These are phyloP conservation scores for Chaetorhynchus papuensis DNA, from an alignment of 2,113 vertebrate genomes.

Conservation along the genomic window DNA sequence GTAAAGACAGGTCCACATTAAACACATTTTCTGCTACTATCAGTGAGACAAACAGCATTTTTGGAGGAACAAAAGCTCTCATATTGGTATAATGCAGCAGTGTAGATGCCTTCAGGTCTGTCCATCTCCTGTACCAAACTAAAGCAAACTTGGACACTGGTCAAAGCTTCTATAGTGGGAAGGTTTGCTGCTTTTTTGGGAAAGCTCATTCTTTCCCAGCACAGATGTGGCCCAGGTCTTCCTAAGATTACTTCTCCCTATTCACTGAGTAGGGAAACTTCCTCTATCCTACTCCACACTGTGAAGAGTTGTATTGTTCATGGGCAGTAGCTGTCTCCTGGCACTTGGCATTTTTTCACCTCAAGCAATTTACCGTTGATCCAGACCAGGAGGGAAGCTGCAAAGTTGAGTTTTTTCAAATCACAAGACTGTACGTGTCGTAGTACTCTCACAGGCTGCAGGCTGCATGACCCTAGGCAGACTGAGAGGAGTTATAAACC, in stretches of 20 bases:
- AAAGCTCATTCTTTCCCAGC: neutral
- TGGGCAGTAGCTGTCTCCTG: neutral
- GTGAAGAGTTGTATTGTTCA: neutral
- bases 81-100: neutral
- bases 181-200: neutral
- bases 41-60: neutral
- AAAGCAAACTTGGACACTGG: neutral
- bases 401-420: neutral
- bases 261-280: neutral
- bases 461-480: neutral
- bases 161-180: neutral
- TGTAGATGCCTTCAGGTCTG: neutral
- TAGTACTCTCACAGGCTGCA: neutral
- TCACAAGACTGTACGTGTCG: neutral
- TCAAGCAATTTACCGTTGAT: neutral
- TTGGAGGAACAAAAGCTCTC: neutral
- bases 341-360: neutral
- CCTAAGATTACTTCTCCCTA: neutral
- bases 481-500: neutral
- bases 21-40: neutral
- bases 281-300: neutral
- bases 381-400: neutral
- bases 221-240: neutral
- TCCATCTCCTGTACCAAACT: neutral
- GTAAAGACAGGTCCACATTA: neutral